Percentiles rank a stretch among this genome's conserved stretches.
Evolutionary conservation across 53 echinoderm and acorn worm genomes (phyloP).

Genomic region (Holothuria leucospilota): DNA sequence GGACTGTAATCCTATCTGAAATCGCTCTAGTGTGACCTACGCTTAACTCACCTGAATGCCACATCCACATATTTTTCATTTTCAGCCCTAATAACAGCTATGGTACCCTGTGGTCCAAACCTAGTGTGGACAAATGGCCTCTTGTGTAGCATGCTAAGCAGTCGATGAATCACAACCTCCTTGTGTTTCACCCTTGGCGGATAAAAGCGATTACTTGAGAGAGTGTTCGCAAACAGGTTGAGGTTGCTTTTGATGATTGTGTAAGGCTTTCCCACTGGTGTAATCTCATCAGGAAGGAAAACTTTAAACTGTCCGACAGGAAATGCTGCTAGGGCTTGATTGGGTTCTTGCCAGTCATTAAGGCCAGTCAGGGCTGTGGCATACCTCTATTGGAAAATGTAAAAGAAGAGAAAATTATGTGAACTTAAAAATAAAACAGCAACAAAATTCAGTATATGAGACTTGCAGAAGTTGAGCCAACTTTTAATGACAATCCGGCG

Average conservation of each 20-base stretch:
- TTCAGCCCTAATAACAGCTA: slow-evolving; percentile 81
- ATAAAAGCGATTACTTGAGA: slow-evolving; percentile 94
- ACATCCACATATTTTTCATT: slow-evolving; percentile 80
- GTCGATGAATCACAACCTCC: slow-evolving; percentile 71
- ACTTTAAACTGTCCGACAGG: slow-evolving; percentile 69
- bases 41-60: slow-evolving; percentile 74
- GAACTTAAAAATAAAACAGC: too few species aligned
- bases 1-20: too few species aligned
- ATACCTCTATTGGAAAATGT: not conserved
- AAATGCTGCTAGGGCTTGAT: slow-evolving; percentile 64
- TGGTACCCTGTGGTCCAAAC: slow-evolving; percentile 89
- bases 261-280: slow-evolving; percentile 77
- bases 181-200: slow-evolving; percentile 75
- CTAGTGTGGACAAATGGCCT: slow-evolving; percentile 83
- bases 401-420: too few species aligned
- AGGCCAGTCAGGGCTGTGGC: slow-evolving; percentile 64
- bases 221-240: slow-evolving; percentile 74
- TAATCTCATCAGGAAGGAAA: slow-evolving; percentile 75
- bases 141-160: slow-evolving; percentile 85
- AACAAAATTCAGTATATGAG: too few species aligned
- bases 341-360: slow-evolving; percentile 58
- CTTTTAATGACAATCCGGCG: too few species aligned
- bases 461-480: too few species aligned
- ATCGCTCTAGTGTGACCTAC: too few species aligned
- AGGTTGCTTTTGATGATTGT: slow-evolving; percentile 81